These are phyloP conservation scores for Halocaridina rubra DNA, from an alignment of 2,888 invertebrate genomes.

Conservation along the genomic window DNA sequence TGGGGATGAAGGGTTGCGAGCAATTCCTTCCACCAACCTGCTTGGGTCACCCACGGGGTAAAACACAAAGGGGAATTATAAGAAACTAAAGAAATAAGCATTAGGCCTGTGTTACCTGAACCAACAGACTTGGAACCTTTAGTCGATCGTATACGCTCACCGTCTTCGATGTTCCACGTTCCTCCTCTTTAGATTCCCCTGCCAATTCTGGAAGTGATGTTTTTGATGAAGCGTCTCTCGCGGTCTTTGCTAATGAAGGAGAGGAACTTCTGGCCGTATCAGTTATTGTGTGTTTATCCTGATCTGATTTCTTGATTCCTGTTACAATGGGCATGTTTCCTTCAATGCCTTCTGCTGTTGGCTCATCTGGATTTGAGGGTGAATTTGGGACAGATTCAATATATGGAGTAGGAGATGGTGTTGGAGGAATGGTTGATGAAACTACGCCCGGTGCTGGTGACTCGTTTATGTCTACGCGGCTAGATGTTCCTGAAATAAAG, in stretches of 20 bases:
- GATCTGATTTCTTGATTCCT: not conserved
- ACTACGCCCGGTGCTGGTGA: not conserved
- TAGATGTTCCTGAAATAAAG: constrained; percentile 28
- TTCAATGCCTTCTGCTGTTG: not conserved
- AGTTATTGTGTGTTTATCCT: not conserved
- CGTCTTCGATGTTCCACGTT: constrained; percentile 23
- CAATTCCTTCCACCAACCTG: too few relatives aligned
- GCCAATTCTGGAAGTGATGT: constrained; percentile 14
- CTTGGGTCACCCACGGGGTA: too few relatives aligned
- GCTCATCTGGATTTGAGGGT: not conserved
- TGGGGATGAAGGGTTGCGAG: too few relatives aligned
- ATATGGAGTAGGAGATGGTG: not conserved
- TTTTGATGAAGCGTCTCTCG: not conserved
- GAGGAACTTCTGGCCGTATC: not conserved
- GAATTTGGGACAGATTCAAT: not conserved
- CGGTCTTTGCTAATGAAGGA: not conserved
- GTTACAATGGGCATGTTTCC: not conserved
- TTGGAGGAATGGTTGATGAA: constrained; percentile 1
- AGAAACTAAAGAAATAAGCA: constrained; percentile 43
- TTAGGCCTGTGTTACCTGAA: constrained; percentile 55
- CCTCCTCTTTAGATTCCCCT: constrained; percentile 55
- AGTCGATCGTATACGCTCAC: constrained; percentile 50
- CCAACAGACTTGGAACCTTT: constrained; percentile 52
- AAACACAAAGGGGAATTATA: too few relatives aligned
- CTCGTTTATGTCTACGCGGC: constrained; percentile 20